Percentiles rank a stretch among this genome's conserved stretches.
These are phyloP conservation scores for Zaprionus bogoriensis DNA, from an alignment of 2,888 invertebrate species.

Conservation along the genomic window DNA sequence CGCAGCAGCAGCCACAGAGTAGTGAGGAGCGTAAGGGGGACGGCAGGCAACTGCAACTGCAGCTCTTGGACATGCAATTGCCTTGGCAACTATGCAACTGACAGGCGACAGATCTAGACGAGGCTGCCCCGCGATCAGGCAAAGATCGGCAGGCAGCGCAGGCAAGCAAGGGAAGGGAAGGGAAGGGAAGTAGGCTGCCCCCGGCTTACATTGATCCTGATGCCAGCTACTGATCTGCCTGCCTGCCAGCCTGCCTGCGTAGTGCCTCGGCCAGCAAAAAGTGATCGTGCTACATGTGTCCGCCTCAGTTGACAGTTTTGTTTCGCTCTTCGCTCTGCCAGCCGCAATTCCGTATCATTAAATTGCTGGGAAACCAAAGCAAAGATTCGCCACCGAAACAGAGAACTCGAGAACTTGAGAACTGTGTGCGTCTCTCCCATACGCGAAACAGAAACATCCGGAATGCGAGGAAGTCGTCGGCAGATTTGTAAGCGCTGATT, in stretches of 20 bases:
- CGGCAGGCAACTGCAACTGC: constrained; percentile 5
- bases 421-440: too few species aligned
- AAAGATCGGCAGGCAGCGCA: constrained; percentile 3
- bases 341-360: constrained; percentile 53
- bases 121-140: constrained; percentile 42
- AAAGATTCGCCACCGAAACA: neutral
- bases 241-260: constrained; percentile 27
- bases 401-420: too few species aligned
- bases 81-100: constrained; percentile 73
- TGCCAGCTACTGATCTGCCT: constrained; percentile 69
- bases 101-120: constrained; percentile 80
- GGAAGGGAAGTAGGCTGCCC: constrained; percentile 13
- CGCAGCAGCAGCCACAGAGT: neutral
- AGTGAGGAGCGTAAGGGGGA: neutral
- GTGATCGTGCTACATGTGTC: constrained; percentile 75
- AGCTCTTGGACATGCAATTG: constrained; percentile 75
- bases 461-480: constrained; percentile 39
- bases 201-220: constrained; percentile 74
- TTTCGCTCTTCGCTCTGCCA: constrained; percentile 65
- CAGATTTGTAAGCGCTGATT: constrained; percentile 31
- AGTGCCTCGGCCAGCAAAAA: constrained; percentile 41
- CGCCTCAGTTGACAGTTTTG: constrained; percentile 76
- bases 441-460: constrained; percentile 27
- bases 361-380: constrained; percentile 46
- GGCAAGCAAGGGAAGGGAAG: neutral